phyloP scores from a whole-genome alignment of 2,888 invertebrate genomes.

The Ormyrus labotus region DNA sequence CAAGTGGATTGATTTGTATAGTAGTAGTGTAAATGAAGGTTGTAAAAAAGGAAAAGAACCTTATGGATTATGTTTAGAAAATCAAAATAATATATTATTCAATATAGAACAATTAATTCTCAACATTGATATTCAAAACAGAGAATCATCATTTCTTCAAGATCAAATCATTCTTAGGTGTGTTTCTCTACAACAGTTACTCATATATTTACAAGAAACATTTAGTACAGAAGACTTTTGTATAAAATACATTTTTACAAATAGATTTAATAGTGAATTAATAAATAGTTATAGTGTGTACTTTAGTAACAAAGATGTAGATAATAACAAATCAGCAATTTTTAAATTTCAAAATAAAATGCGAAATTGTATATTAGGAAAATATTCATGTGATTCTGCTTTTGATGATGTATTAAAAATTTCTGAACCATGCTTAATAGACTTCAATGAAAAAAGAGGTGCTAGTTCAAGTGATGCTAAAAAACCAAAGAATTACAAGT shows the following conservation, averaged over 20 bases:
- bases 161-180: conserved; percentile 21
- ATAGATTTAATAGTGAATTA: neutral
- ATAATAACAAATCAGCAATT: neutral
- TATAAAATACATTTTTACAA: conserved; percentile 40
- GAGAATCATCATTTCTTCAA: conserved; percentile 9
- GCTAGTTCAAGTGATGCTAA: neutral
- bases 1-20: conserved; percentile 35
- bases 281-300: conserved; percentile 28
- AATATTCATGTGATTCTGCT: neutral
- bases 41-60: conserved; percentile 28
- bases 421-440: conserved; percentile 35
- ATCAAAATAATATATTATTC: conserved; percentile 35
- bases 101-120: conserved; percentile 17
- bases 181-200: conserved; percentile 22
- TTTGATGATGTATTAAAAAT: conserved; percentile 20
- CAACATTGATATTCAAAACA: conserved; percentile 12
- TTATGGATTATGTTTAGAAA: conserved; percentile 27
- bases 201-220: conserved; percentile 30
- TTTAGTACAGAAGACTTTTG: conserved; percentile 45
- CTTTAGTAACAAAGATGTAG: neutral
- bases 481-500: neutral
- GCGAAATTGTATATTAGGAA: conserved; percentile 29
- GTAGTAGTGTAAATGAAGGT: conserved; percentile 17
- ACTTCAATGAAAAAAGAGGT: conserved; percentile 39
- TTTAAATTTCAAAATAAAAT: conserved; percentile 25